Evolutionary conservation across 1,140 invertebrate genomes (phyloP), one percentile per base, ranked within the genome.

Genomic region (Drosophila azteca): DNA sequence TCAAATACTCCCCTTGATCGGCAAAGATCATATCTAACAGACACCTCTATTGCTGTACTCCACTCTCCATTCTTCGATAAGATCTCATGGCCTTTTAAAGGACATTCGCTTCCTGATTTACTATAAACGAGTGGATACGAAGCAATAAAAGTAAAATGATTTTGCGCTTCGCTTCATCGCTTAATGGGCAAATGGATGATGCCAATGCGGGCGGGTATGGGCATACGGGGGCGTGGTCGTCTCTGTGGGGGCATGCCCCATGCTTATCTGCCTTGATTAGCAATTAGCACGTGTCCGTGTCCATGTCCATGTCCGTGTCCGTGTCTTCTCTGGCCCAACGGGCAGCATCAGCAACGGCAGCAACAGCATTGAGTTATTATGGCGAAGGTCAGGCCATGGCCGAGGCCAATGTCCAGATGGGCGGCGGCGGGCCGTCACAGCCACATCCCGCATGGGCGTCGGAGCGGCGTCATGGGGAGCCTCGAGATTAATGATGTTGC

Each of bases 311-410:
- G 17, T 35, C 6, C 31, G 8, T 35, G 31, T 35, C 35, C 35
- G 35, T 11, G 80, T 83, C 80, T 64, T 72, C 50, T 61, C 51
- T 67, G 48, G 45, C 22, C 31, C 48, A 60, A 26, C 63, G 54
- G 51, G 44, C 54, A 26, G 17, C 66, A 50, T 20, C 17, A 20
- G 17, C 17, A 20, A n/a, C n/a, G n/a, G 29, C 46, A 61, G 59
- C 79, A 83, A 43, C 51, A 61, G 59, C 80, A 83, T 77, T 83
- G 80, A 83, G 75, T 83, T 83, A 83, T 83, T 83, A 67, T 77
- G 76, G 62, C 77, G 71, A 83, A 83, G 80, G 80, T 83, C 80
- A 83, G 70, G 64, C 75, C 11, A 39, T 13, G 57, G 48, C 41
- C 52, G 44, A 57, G 63, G 54, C 62, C 64, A 73, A 50, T 26